Base-by-base conservation (phyloP, 2,797 vertebrate species). In the Peromyscus aztecus region DNA sequence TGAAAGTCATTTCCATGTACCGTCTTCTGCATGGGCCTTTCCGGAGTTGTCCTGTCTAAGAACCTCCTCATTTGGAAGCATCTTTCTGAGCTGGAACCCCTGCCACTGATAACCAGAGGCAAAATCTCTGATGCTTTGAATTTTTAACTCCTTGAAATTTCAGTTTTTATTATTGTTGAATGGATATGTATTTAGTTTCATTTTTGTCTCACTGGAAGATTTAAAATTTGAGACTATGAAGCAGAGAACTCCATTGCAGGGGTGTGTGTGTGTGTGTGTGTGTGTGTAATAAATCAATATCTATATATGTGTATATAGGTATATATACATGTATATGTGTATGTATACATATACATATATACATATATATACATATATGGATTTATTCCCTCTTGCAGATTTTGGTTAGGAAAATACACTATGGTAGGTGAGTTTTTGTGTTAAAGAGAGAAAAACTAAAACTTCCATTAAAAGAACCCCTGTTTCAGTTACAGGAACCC, bases 141-240 rank as follows among this genome's bases (percentile, higher is more conserved):
- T 95, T 91, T 69, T 93, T 82, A 14, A 85, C 29, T 90, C 88
- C 27, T 75, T 91, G 61, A 94, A 34, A 27, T 31, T 65, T 31
- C 67, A 31, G 17, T 94, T 89, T 91, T 89, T 55, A 71, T 89
- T 82, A 89, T 95, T 93, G 43, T 92, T 91, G 67, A 89, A 49
- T 92, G 67, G 90, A 37, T 96, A 43, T 91, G 14, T 91, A 24
- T 95, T 90, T 92, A 16, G 63, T 88, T 95, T 93, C 13, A 91
- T 92, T 96, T 90, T 95, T 1, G 88, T 86, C 67, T 97, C 73
- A 87, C 89, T 95, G 83, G 69, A 96, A 96, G 89, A 97, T 97
- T 97, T 65, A 88, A 92, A 90, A 90, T 92, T 88, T 94, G 71
- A 97, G 88, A 94, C 49, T 69, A 49, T 67, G 27, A 82, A 94